A percentile compares a stretch with the other conserved stretches of the same genome.
Conservation (phyloP, 2,113 vertebrate species). For the Trachemys scripta region DNA sequence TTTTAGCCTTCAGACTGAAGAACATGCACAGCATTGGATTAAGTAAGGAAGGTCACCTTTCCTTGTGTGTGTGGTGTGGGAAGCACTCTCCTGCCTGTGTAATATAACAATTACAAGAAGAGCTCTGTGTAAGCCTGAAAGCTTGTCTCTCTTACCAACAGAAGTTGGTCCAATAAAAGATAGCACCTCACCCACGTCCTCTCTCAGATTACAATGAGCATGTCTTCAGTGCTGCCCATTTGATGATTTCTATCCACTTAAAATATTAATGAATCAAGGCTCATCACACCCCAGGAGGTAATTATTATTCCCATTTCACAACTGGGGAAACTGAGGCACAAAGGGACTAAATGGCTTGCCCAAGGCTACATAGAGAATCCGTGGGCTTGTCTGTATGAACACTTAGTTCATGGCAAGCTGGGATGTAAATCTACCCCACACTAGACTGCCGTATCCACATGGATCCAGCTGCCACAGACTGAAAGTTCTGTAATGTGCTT, state of each 20-base stretch:
- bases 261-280: background rate
- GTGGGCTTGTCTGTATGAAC: too few relatives aligned
- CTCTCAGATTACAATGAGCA: too few relatives aligned
- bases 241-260: background rate
- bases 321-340: rapidly evolving
- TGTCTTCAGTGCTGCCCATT: too few relatives aligned
- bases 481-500: background rate
- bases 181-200: too few relatives aligned
- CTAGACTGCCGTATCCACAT: too few relatives aligned
- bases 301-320: background rate
- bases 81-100: background rate
- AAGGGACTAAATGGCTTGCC: background rate
- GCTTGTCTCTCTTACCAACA: too few relatives aligned
- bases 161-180: too few relatives aligned
- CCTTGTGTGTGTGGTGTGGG: background rate
- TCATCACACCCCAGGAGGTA: background rate
- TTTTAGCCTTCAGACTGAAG: background rate
- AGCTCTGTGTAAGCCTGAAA: too few relatives aligned
- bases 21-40: too few relatives aligned
- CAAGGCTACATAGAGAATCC: background rate
- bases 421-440: too few relatives aligned
- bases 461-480: background rate
- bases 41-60: background rate
- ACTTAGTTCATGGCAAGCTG: too few relatives aligned
- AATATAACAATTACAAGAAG: too few relatives aligned